These are phyloP conservation scores for Neoseiulus cucumeris DNA, from an alignment of 1,140 invertebrate species.

Conservation along the genomic window DNA sequence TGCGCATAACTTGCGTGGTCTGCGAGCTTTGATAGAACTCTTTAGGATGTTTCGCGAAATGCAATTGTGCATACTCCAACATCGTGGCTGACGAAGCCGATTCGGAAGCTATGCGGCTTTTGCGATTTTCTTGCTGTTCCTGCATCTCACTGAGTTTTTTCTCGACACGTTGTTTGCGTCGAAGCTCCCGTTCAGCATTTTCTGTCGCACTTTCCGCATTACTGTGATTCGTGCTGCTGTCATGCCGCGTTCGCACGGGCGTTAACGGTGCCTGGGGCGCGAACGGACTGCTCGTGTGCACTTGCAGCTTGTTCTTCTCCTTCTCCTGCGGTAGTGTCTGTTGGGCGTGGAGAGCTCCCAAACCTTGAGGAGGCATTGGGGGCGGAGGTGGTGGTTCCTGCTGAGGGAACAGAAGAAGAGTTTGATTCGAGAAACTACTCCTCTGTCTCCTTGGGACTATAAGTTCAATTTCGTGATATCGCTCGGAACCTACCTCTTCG, in stretches of 20 bases:
- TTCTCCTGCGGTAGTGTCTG: neutral
- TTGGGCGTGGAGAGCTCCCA: constrained; percentile 1
- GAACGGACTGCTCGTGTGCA: neutral
- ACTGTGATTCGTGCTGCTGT: constrained; percentile 1
- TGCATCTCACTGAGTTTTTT: constrained; percentile 57
- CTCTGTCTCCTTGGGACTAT: too few relatives aligned
- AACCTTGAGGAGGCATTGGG: constrained; percentile 4
- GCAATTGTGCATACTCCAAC: constrained; percentile 74
- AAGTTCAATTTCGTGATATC: too few relatives aligned
- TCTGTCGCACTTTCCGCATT: constrained; percentile 14
- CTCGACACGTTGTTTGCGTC: constrained; percentile 59
- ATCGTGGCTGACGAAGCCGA: constrained; percentile 39
- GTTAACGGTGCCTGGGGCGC: neutral
- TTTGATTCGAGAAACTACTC: neutral
- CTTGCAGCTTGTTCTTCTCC: neutral
- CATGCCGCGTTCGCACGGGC: neutral
- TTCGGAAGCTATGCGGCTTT: neutral
- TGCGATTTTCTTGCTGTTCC: constrained; percentile 31
- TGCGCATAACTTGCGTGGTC: constrained; percentile 69
- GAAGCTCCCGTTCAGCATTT: constrained; percentile 18
- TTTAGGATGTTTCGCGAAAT: constrained; percentile 71
- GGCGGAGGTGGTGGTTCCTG: neutral
- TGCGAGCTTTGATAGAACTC: constrained; percentile 31
- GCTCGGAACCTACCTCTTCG: constrained; percentile 16
- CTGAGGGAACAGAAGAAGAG: constrained; percentile 31